A percentile compares a stretch with the other conserved stretches of the same genome.
Conservation (phyloP, 2,113 vertebrate species). For the Prunella himalayana region DNA sequence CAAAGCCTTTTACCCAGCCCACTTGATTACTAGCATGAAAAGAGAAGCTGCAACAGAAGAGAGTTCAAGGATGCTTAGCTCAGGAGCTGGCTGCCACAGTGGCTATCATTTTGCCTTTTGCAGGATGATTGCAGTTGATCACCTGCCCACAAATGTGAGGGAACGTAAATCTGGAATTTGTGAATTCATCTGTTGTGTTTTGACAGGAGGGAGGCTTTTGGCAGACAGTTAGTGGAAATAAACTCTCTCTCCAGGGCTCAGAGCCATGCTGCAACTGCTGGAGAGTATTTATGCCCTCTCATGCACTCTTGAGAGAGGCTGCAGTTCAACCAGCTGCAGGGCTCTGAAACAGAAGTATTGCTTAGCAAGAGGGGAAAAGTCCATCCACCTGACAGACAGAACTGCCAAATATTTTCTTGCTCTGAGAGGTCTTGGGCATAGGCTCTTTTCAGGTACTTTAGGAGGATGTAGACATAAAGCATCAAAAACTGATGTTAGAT, state of each 20-base stretch:
- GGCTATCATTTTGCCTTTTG: constrained; percentile 4
- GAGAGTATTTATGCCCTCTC: not conserved
- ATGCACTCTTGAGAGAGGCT: not conserved
- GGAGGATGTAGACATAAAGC: not conserved
- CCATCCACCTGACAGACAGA: not conserved
- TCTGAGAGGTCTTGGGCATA: not conserved
- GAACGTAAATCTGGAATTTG: constrained; percentile 6
- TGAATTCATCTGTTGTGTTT: constrained; percentile 29
- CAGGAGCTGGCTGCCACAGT: not conserved
- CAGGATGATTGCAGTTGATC: not conserved
- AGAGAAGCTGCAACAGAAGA: not conserved
- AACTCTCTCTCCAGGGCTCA: constrained; percentile 10
- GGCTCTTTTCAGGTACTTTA: not conserved
- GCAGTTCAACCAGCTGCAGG: not conserved
- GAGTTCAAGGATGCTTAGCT: not conserved
- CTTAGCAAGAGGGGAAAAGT: not conserved
- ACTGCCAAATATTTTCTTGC: not conserved
- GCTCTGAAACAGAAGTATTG: not conserved
- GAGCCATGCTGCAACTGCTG: constrained; percentile 22
- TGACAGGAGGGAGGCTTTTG: constrained; percentile 27
- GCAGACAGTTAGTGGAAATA: constrained; percentile 27
- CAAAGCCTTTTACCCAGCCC: not conserved
- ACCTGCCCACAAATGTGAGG: constrained; percentile 25
- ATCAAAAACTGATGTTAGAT: not conserved
- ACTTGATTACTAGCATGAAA: not conserved